Evolutionary conservation across 2,888 invertebrate genomes (phyloP), one percentile per base, ranked within the genome.

Genomic region (Dynastes hyllus): DNA sequence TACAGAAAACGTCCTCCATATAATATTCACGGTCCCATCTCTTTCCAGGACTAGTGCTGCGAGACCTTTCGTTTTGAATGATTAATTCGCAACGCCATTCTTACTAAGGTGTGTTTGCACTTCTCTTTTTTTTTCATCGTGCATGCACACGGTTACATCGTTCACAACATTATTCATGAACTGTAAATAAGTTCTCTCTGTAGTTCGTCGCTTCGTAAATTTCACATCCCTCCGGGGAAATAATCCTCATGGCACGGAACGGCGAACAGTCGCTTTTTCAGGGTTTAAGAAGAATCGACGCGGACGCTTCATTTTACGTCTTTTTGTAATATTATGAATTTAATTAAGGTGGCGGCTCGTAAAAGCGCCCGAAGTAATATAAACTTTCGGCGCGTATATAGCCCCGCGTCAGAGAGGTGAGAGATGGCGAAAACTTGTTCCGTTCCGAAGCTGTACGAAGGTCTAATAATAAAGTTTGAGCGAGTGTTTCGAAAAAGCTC

Each of bases 311-410:
- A 58, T 76, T 83, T 83, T 81, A 81, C 81, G 80, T 78, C 81
- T 82, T 83, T 81, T 83, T 83, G 80, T 79, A 81, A 83, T 84
- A 84, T 85, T 84, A 84, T 84, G 83, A 85, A 84, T 85, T 85
- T 85, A 85, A 85, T 85, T 85, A 84, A 85, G 82, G 82, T 81
- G 81, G 77, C 79, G 76, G 77, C 69, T 83, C 83, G 84, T 75
- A 75, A 75, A 75, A 75, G 53, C 73, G 61, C 61, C 73, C 73
- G 73, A 45, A 61, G 73, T 75, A 75, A 75, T 75, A 75, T 75
- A 75, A 75, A 75, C 73, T 75, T 61, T 75, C 73, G 61, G 61
- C 61, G 73, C 61, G 73, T 75, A 61, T 75, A 61, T 45, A 32
- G 73, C 22, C 27, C 58, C 66, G 66, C 37, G 37, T 45, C 22